phyloP scores from a whole-genome alignment of 2,797 vertebrate species.

The Danio kyathit region DNA sequence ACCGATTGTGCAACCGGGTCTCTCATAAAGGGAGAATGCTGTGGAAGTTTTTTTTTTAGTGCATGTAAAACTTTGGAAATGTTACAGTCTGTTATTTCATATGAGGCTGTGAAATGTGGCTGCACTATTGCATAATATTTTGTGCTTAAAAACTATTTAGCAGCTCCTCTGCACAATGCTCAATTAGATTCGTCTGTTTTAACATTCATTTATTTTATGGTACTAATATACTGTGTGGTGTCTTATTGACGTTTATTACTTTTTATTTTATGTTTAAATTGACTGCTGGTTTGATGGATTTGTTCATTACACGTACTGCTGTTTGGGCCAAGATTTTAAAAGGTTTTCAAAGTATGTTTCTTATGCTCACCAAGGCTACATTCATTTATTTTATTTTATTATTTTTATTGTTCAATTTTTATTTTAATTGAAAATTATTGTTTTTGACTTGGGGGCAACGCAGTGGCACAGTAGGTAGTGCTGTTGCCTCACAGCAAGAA shows the following conservation, averaged over 20 bases:
- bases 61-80: constrained; percentile 70
- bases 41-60: constrained; percentile 55
- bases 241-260: neutral
- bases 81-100: constrained; percentile 63
- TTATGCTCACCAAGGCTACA: too few relatives aligned
- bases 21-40: constrained; percentile 67
- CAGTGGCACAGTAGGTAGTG: too few relatives aligned
- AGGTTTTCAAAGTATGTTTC: too few relatives aligned
- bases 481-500: too few relatives aligned
- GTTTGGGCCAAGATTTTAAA: neutral
- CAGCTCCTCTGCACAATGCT: neutral
- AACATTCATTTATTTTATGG: neutral
- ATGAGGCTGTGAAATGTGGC: constrained; percentile 63
- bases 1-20: constrained; percentile 57
- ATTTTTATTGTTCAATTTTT: too few relatives aligned
- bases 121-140: constrained; percentile 17
- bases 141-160: neutral
- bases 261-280: neutral
- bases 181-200: neutral
- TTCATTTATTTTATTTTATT: too few relatives aligned
- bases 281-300: constrained; percentile 7
- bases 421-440: too few relatives aligned
- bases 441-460: too few relatives aligned
- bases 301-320: neutral
- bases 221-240: too few relatives aligned